phyloP scores from a whole-genome alignment of 2,797 vertebrate species.

The Malurus leucopterus region DNA sequence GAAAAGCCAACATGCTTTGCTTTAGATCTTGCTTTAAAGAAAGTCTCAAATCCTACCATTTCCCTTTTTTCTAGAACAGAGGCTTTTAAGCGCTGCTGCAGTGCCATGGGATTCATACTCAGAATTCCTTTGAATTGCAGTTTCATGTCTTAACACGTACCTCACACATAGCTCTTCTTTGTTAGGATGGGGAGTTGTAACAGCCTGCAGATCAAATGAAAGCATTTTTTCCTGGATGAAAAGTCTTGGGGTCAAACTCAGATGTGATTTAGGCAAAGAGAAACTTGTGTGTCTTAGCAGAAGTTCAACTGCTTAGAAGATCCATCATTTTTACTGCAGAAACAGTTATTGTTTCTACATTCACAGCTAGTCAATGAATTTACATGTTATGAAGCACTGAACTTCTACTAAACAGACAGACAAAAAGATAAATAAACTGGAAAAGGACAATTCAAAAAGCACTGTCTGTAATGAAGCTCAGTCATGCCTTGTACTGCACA shows the following conservation, averaged over 20 bases:
- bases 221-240: neutral
- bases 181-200: neutral
- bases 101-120: neutral
- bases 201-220: neutral
- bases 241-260: constrained; percentile 1
- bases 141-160: neutral
- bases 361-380: neutral
- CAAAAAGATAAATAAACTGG: neutral
- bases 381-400: neutral
- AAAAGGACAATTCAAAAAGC: neutral
- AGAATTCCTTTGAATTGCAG: neutral
- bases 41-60: neutral
- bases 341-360: neutral
- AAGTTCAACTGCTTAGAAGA: neutral
- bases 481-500: neutral
- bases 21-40: neutral
- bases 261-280: neutral
- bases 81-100: neutral
- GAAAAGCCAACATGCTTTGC: neutral
- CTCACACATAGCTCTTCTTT: neutral
- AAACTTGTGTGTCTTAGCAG: neutral
- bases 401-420: neutral
- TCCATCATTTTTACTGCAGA: neutral
- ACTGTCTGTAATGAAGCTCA: neutral
- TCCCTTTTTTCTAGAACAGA: neutral